Conservation (phyloP, 2,888 invertebrate species). For the Pomacea canaliculata region DNA sequence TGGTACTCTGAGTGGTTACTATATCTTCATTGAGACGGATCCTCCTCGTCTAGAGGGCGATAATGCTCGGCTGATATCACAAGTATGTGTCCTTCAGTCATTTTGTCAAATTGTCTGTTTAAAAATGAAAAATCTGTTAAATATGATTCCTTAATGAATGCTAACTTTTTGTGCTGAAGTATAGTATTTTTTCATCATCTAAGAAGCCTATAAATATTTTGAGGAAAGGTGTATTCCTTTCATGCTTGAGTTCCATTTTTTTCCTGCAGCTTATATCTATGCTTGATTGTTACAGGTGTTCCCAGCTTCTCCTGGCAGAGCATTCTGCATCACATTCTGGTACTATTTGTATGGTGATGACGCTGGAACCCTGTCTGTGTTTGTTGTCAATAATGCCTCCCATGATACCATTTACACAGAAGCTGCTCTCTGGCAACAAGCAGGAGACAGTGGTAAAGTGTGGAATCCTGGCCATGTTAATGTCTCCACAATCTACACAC, state of each 20-base stretch:
- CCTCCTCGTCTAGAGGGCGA: conserved; percentile 43
- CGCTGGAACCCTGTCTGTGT: conserved; percentile 49
- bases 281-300: conserved; percentile 18
- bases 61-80: conserved; percentile 38
- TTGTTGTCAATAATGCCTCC: conserved; percentile 43
- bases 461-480: conserved; percentile 46
- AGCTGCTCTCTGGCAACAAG: conserved; percentile 47
- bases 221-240: too few species aligned
- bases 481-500: too few species aligned
- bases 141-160: too few species aligned
- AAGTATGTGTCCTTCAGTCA: conserved; percentile 11
- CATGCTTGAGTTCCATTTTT: too few species aligned
- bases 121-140: too few species aligned
- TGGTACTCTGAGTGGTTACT: conserved; percentile 48
- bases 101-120: too few species aligned
- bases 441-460: conserved; percentile 44
- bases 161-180: too few species aligned
- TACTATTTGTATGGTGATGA: conserved; percentile 58
- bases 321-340: conserved; percentile 61
- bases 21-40: conserved; percentile 59
- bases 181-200: too few species aligned
- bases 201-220: too few species aligned
- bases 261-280: too few species aligned
- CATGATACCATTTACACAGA: conserved; percentile 40
- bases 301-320: conserved; percentile 37